Conservation (phyloP, 1,140 invertebrate genomes). For the Drosophila pandora region DNA sequence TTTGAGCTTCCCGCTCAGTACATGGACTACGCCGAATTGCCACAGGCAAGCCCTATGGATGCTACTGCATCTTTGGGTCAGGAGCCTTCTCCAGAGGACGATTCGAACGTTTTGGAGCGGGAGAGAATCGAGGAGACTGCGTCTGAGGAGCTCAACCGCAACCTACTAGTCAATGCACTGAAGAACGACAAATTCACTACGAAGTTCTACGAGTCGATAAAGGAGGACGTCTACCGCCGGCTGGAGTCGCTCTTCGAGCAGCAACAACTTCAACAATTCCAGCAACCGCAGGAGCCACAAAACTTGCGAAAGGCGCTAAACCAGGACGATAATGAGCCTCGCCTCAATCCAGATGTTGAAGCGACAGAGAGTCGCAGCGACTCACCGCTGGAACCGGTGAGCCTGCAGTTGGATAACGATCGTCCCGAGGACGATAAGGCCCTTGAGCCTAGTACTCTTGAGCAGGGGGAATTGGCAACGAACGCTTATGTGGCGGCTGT, state of each 20-base stretch:
- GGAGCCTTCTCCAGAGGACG: constrained; percentile 41
- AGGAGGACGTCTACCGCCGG: constrained; percentile 89
- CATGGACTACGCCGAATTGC: constrained; percentile 53
- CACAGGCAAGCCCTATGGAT: constrained; percentile 17
- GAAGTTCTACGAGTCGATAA: constrained; percentile 87
- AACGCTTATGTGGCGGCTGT: constrained; percentile 11
- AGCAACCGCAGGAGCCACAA: constrained; percentile 82
- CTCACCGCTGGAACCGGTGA: constrained; percentile 37
- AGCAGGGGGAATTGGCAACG: constrained; percentile 18
- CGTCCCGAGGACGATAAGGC: constrained; percentile 64
- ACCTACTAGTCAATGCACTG: constrained; percentile 77
- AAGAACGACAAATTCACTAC: constrained; percentile 84
- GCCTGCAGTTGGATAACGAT: constrained; percentile 46
- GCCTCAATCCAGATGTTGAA: constrained; percentile 33
- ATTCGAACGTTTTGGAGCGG: constrained; percentile 63
- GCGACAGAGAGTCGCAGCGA: constrained; percentile 66
- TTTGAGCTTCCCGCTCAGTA: constrained; percentile 64
- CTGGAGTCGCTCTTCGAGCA: constrained; percentile 89
- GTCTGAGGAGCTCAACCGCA: constrained; percentile 79
- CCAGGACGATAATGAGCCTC: constrained; percentile 27
- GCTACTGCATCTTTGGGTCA: constrained; percentile 38
- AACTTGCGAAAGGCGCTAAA: constrained; percentile 54
- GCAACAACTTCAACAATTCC: constrained; percentile 85
- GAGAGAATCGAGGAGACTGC: constrained; percentile 75
- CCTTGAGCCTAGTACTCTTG: constrained; percentile 5